Percentiles rank a stretch among this genome's conserved stretches.
Evolutionary conservation across 2,113 vertebrate species (phyloP).

Genomic region (Melanotaenia duboulayi): DNA sequence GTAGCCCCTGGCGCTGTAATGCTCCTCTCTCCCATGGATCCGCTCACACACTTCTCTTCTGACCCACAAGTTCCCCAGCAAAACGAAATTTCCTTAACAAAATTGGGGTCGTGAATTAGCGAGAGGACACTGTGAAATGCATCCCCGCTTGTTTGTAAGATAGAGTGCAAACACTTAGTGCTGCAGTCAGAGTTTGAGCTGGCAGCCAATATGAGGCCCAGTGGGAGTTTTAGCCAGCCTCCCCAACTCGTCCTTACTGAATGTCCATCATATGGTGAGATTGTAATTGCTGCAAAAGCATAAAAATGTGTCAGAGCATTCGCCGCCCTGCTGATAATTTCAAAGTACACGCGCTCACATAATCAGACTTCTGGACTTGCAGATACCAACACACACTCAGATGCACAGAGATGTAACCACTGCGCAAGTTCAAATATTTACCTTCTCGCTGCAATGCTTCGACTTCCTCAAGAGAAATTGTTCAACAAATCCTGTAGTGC

Average conservation of each 20-base stretch:
- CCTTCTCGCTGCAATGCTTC: conserved; percentile 55
- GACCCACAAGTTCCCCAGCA: conserved; percentile 50
- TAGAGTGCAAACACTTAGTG: conserved; percentile 52
- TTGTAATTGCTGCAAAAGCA: conserved; percentile 61
- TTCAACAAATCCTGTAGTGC: conserved; percentile 66
- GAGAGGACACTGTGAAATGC: conserved; percentile 58
- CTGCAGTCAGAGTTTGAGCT: conserved; percentile 55
- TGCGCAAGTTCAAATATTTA: conserved; percentile 66
- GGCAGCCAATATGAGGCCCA: conserved; percentile 43
- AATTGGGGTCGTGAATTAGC: conserved; percentile 74
- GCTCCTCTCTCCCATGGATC: conserved; percentile 72
- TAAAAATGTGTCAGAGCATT: conserved; percentile 36
- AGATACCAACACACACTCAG: conserved; percentile 14
- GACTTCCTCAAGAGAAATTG: conserved; percentile 57
- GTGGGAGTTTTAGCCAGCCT: conserved; percentile 49
- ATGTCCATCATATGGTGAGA: conserved; percentile 60
- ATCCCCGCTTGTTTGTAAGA: conserved; percentile 58
- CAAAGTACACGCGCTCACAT: conserved; percentile 38
- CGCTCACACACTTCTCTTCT: conserved; percentile 47
- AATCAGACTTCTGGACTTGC: conserved; percentile 40
- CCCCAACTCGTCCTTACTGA: conserved; percentile 6
- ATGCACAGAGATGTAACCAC: conserved; percentile 45
- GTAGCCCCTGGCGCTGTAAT: conserved; percentile 76
- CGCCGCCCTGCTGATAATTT: conserved; percentile 58
- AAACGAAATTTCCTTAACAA: conserved; percentile 68